Conservation (phyloP, 35 echinoderm and acorn worm species). For the Apostichopus parvimensis region DNA sequence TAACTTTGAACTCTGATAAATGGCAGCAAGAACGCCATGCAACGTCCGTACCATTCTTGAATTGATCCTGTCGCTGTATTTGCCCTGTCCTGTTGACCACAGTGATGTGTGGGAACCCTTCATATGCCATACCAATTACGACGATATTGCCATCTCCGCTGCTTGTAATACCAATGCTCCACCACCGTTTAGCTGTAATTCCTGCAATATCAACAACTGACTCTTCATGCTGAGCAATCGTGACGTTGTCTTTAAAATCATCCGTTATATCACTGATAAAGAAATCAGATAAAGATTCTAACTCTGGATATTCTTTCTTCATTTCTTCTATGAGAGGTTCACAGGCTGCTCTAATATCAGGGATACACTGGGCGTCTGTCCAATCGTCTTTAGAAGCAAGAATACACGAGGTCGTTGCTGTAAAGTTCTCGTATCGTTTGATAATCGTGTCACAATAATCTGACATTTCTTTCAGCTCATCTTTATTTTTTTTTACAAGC, state of each 20-base stretch:
- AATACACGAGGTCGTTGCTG: not conserved
- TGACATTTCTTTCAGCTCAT: not conserved
- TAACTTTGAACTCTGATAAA: no score
- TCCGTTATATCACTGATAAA: not conserved
- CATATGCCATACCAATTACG: not conserved
- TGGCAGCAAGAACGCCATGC: no score
- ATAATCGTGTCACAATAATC: not conserved
- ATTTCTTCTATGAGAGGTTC: not conserved
- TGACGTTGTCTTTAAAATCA: not conserved
- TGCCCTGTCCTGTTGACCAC: not conserved
- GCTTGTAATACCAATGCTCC: not conserved
- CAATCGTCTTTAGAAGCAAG: not conserved
- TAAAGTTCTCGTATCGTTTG: not conserved
- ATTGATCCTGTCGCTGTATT: not conserved
- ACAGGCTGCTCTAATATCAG: constrained; percentile 1
- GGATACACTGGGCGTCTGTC: not conserved
- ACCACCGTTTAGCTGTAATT: no score
- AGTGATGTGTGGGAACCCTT: not conserved
- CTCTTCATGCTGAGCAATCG: not conserved
- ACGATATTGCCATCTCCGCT: not conserved
- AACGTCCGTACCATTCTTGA: not conserved
- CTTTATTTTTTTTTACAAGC: not conserved
- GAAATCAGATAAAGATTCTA: not conserved
- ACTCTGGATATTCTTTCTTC: not conserved
- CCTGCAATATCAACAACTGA: not conserved